Evolutionary conservation across 1,140 invertebrate genomes (phyloP), one percentile per base, ranked within the genome.

Genomic region (Arctopsyche grandis): DNA sequence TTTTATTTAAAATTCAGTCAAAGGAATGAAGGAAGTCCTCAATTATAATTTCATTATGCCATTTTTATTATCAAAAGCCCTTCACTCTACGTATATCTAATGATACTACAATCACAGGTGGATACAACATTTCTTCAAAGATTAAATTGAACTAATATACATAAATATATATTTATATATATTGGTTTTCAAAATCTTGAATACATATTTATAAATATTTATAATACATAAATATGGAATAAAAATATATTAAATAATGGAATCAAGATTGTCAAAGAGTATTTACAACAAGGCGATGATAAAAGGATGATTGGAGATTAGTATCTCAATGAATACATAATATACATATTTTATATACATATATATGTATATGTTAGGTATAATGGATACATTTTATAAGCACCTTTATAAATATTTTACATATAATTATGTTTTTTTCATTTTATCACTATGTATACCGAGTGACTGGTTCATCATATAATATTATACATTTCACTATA

Each of bases 21-120:
- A 79, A 77, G 46, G 66, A 63, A 70, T 19, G 66, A 79, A 66
- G 70, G 69, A 71, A 76, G 12, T 74, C 29, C 48, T 29, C 70
- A 19, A 79, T n/a, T 1, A 58, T 60, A 75, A 77, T 73, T 77
- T 70, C 38, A 52, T 46, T 44, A 38, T 71, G 43, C 43, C 44
- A 52, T 46, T 71, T 52, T 63, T 19, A 21, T 21, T 60, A 22
- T 60, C 5, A 9, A 26, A 66, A 5, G 12, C 16, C 12, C 12
- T 52, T 16, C 12, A 52, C 10, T 3, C 48, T 14, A 5, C 44
- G 12, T 66, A 26, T 66, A 56, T 12, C 69, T 63, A 66, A 46
- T 56, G n/a, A 75, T 48, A 60, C 29, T 80, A 77, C 38, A 77
- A 80, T 80, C 79, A 80, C 79, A 80, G 79, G 78, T 43, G 70